A percentile compares a stretch with the other conserved stretches of the same genome.
Conservation (phyloP, 1,140 invertebrate genomes). For the Andrena cerasifolii region DNA sequence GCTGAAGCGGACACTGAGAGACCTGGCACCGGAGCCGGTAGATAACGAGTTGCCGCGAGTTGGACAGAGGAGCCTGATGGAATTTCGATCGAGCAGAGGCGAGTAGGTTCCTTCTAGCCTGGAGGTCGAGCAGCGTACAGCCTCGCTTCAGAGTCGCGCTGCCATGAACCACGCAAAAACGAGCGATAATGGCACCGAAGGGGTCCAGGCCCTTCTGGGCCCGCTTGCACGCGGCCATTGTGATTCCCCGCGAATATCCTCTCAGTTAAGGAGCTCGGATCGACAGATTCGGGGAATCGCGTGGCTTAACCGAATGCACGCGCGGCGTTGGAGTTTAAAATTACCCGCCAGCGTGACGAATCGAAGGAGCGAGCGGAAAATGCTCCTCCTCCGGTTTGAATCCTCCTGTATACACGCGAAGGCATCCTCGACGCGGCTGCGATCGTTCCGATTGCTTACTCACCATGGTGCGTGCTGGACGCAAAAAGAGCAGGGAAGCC, state of each 20-base stretch:
- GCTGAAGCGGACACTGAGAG: conserved; percentile 1
- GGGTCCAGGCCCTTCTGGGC: not conserved
- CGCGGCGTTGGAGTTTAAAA: not conserved
- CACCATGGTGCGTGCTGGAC: conserved; percentile 7
- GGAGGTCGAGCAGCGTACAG: no score
- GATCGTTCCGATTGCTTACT: not conserved
- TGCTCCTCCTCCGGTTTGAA: not conserved
- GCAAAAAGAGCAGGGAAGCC: not conserved
- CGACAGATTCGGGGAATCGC: no score
- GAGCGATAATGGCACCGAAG: no score
- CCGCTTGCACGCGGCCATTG: conserved; percentile 1
- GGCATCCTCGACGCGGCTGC: no score
- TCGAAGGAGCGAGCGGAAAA: not conserved
- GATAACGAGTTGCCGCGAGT: not conserved
- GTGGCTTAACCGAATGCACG: no score
- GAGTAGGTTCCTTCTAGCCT: not conserved
- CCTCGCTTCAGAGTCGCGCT: no score
- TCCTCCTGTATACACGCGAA: not conserved
- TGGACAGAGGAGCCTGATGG: no score
- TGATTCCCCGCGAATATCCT: no score
- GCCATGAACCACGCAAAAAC: no score
- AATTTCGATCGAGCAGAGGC: not conserved
- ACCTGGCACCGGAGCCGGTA: not conserved
- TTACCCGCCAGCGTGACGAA: not conserved
- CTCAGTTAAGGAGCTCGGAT: no score